Evolutionary conservation across 2,888 invertebrate genomes (phyloP).

Genomic region (Carcina quercana): DNA sequence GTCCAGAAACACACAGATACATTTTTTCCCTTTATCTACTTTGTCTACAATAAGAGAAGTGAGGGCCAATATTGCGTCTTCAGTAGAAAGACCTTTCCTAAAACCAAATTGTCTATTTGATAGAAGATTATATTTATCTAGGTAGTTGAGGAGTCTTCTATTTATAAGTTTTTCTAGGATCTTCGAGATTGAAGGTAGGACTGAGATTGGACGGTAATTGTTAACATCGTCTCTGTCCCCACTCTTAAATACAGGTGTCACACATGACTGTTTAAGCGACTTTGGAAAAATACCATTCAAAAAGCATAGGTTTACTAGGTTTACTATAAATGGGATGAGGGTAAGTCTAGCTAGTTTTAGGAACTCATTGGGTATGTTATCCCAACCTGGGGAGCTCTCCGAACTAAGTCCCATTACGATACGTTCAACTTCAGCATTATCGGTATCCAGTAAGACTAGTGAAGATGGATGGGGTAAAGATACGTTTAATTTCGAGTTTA

Average conservation of each 20-base stretch:
- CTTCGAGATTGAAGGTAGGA: conserved; percentile 4
- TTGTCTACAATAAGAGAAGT: neutral
- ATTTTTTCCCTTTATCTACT: conserved; percentile 4
- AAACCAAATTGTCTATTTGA: conserved; percentile 6
- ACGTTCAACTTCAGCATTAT: too few relatives aligned
- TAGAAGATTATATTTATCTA: conserved; percentile 1
- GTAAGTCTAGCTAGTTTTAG: conserved; percentile 1
- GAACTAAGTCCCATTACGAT: too few relatives aligned
- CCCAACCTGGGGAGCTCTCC: too few relatives aligned
- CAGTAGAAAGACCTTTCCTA: conserved; percentile 5
- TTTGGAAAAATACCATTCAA: neutral
- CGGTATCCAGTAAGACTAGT: too few relatives aligned
- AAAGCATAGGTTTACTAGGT: neutral
- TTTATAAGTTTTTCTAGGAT: conserved; percentile 6
- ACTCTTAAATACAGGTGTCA: neutral
- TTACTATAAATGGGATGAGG: neutral
- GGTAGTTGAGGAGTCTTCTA: conserved; percentile 1
- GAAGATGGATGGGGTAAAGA: too few relatives aligned
- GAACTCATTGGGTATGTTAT: conserved; percentile 1
- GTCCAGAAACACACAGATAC: conserved; percentile 4
- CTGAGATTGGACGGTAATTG: conserved; percentile 5
- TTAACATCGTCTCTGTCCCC: conserved; percentile 4
- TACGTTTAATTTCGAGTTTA: too few relatives aligned
- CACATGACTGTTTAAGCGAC: neutral
- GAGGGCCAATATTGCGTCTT: neutral